Conservation (phyloP, 2,113 vertebrate genomes). For the Tretioscincus oriximinensis region DNA sequence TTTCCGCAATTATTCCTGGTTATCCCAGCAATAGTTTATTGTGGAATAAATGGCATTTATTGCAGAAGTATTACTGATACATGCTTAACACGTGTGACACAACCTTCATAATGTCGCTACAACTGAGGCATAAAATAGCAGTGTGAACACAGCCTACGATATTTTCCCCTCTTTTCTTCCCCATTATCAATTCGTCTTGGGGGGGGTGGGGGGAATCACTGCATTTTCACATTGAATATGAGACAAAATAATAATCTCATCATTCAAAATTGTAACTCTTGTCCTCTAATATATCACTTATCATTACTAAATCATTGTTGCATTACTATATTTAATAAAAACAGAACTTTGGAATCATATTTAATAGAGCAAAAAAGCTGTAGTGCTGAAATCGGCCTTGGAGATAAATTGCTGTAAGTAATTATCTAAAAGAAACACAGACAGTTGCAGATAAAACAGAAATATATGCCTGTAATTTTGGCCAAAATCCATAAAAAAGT, state of each 20-base stretch:
- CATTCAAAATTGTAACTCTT: neutral
- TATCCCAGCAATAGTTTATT: too few relatives aligned
- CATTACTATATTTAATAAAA: neutral
- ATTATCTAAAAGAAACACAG: neutral
- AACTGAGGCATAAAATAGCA: too few relatives aligned
- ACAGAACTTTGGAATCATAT: neutral
- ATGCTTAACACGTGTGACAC: too few relatives aligned
- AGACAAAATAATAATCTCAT: neutral
- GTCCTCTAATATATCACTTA: neutral
- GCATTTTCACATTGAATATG: neutral
- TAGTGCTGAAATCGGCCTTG: too few relatives aligned
- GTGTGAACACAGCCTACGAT: too few relatives aligned
- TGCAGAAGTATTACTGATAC: too few relatives aligned
- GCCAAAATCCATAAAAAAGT: too few relatives aligned
- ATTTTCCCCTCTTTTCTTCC: neutral
- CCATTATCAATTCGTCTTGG: conserved; percentile 2
- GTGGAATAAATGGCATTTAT: too few relatives aligned
- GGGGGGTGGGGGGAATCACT: conserved; percentile 17
- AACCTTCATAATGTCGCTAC: too few relatives aligned
- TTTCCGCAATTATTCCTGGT: too few relatives aligned
- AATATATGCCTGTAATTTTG: neutral
- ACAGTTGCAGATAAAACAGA: too few relatives aligned
- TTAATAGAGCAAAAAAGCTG: neutral
- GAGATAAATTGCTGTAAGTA: neutral
- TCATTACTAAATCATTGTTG: neutral